phyloP scores from a whole-genome alignment of 2,113 vertebrate species.

The Corythornis madagascariensis region DNA sequence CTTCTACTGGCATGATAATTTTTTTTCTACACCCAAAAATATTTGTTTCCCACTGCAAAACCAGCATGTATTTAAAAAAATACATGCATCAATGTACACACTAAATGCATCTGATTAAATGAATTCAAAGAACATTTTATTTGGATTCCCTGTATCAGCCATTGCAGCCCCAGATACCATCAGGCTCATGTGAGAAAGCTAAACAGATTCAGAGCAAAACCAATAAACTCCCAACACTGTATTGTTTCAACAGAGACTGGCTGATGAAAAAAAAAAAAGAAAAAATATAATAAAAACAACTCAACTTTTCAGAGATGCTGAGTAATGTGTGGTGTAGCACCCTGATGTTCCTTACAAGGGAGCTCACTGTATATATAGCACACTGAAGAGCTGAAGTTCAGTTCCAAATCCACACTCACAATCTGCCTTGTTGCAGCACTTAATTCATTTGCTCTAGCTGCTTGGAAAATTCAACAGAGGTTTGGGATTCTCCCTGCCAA shows the following conservation, averaged over 20 bases:
- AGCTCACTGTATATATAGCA: not conserved
- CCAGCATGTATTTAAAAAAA: not conserved
- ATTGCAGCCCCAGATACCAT: not conserved
- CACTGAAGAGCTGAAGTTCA: not conserved
- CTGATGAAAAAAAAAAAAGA: not conserved
- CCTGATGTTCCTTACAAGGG: not conserved
- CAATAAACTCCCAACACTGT: not conserved
- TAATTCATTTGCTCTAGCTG: not conserved
- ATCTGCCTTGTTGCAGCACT: not conserved
- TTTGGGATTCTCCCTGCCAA: not conserved
- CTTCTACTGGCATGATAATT: not conserved
- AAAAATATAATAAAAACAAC: not conserved
- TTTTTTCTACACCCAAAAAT: no score
- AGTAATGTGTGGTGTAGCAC: fast-evolving
- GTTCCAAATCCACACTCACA: not conserved
- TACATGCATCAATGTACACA: not conserved
- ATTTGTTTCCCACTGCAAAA: not conserved
- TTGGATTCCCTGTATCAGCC: not conserved
- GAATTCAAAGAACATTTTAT: not conserved
- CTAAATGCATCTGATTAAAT: not conserved
- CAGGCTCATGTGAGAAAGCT: not conserved
- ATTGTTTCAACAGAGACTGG: not conserved
- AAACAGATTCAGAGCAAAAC: not conserved
- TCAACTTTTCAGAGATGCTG: not conserved
- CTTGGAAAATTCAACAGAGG: not conserved